Base-by-base conservation (phyloP, 2,113 vertebrate species). In the Gila orcuttii region DNA sequence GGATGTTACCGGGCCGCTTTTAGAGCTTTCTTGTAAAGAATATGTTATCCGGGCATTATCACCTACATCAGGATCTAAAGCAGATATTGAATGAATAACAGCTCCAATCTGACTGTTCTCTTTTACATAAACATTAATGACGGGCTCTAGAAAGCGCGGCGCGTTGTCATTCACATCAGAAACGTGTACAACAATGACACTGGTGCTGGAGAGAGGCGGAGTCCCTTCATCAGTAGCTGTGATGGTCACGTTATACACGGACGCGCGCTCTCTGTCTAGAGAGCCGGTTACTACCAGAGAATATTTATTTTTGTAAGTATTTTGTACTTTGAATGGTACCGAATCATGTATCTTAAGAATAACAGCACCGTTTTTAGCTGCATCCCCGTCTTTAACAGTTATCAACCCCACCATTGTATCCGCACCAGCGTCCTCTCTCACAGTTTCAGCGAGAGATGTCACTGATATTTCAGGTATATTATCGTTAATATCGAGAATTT, bases 251-350 rank as follows among this genome's bases (percentile, higher is more conserved):
- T 95, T 94, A 89, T 97, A 97, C 17, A 87, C 92, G 11, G 91
- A 93, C 11, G 90, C 83, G 8, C 80, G 88, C 71, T 98, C 97
- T 86, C 96, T 92, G 84, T 98, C 97, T 31, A 98, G 87, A 0
- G 88, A 85, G 0, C 91, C 94, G 1, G 94, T 92, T 17, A 96
- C 96, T 73, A 96, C 85, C 80, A 98, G 62, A 0, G 94, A 95
- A 90, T 96, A 98, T 91, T 96, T 96, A 77, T 94, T 96, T 85
- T 95, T 96, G 79, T 97, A 96, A 19, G 96, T 96, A 77, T 94
- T 88, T 62, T 95, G 95, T 45, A 98, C 90, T 89, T 95, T 95
- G 88, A 99, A 95, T 5, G 96, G 96, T 11, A 95, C 83, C 1
- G 90, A 59, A 4, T 92, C 91, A 23, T 90, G 79, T 50, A 97